Conservation (phyloP, 1,140 invertebrate species). For the Araneus ventricosus region DNA sequence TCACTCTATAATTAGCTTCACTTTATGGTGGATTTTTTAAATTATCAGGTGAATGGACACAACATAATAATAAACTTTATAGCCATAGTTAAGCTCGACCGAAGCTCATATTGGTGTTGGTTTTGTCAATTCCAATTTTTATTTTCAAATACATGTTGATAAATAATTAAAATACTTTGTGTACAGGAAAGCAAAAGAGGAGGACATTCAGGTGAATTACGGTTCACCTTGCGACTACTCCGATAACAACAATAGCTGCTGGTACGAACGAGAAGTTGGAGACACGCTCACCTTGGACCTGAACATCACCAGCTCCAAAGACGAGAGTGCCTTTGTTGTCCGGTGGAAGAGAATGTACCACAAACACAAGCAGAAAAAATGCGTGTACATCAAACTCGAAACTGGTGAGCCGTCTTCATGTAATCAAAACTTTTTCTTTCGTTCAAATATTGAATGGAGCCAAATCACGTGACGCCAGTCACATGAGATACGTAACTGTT, state of each 20-base stretch:
- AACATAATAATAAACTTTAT: no score
- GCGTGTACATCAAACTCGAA: background rate
- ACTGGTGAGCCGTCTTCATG: slow-evolving; percentile 5
- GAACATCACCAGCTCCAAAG: slow-evolving; percentile 1
- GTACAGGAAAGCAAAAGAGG: background rate
- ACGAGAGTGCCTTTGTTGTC: background rate
- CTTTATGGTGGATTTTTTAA: no score
- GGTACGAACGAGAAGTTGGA: slow-evolving; percentile 34
- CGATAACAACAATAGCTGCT: background rate
- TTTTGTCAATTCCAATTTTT: background rate
- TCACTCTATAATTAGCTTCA: no score
- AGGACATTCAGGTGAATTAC: background rate
- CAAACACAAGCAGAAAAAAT: background rate
- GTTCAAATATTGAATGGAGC: no score
- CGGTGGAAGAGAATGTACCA: slow-evolving; percentile 40
- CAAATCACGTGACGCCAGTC: no score
- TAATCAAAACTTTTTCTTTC: no score
- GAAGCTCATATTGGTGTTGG: no score
- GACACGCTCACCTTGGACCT: slow-evolving; percentile 38
- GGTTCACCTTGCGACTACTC: background rate
- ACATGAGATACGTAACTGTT: no score
- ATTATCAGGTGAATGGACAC: no score
- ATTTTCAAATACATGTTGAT: background rate
- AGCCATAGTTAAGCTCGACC: no score
- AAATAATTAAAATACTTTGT: no score